Base-by-base conservation (phyloP, 2,113 vertebrate genomes). In the Motacilla tschutschensis region DNA sequence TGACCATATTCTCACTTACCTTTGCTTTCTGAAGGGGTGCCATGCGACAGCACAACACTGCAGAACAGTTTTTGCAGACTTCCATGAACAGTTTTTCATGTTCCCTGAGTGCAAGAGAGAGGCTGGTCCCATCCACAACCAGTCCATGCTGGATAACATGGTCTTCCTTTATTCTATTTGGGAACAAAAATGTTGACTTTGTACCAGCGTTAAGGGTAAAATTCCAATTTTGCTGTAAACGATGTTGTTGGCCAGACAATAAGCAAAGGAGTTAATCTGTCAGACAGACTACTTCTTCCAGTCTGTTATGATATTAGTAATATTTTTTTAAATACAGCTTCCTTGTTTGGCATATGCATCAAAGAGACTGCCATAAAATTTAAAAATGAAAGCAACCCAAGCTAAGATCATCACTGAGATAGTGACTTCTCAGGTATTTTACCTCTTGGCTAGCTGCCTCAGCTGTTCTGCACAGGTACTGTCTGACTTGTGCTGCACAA, bases 31-130 rank as follows among this genome's bases (percentile, higher is more conserved):
- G 99, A 79, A 99, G 97, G 3, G 99, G 99, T 38, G 99, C 98
- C 99, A 99, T 99, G 83, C 99, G 98, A 95, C 99, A 99, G 94
- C 99, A 99, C 55, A 99, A 94, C 54, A 99, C 99, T 12, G 98
- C 99, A 5, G 98, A 98, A 79, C 98, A 99, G 96, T 97, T 99
- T 96, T 97, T 98, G 93, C 98, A 99, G 79, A 99, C 98, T 76
- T 99, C 99, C 98, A 99, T 99, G 89, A 99, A 99, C 62, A 99
- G 97, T 86, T 99, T 99, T 96, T 99, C 99, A 36, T 99, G 99
- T 73, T 98, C 98, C 95, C 99, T 98, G 92, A 99, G 96, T 53
- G 99, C 98, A 95, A 99, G 97, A 91, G 99, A 99, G 63, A 99
- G 96, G 95, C 99, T 99, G 95, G 98, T 98, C 24, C 99, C 99